phyloP scores from a whole-genome alignment of 2,113 vertebrate genomes.

The Zingel zingel region DNA sequence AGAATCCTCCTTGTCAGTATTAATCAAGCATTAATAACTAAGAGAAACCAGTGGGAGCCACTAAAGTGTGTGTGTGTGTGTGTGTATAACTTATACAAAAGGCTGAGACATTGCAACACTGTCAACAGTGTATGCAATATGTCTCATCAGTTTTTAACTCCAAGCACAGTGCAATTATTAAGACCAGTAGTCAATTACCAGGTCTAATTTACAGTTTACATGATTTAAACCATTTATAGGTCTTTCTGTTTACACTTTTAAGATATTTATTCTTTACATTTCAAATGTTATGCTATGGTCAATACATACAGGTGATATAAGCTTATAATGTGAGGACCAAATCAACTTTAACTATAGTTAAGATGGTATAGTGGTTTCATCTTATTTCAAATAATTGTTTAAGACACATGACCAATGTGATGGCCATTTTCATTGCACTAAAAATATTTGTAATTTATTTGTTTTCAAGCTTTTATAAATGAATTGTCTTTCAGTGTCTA shows the following conservation, averaged over 20 bases:
- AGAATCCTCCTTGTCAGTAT: conserved; percentile 59
- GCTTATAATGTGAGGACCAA: conserved; percentile 41
- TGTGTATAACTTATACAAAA: neutral
- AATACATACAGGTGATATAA: conserved; percentile 9
- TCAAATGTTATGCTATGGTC: conserved; percentile 3
- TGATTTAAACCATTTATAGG: conserved; percentile 21
- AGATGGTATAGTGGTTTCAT: conserved; percentile 8
- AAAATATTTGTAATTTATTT: conserved; percentile 38
- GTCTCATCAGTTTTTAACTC: conserved; percentile 16
- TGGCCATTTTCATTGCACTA: conserved; percentile 38
- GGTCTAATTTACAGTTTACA: conserved; percentile 43
- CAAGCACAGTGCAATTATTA: conserved; percentile 48
- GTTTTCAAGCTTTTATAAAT: conserved; percentile 34
- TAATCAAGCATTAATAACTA: conserved; percentile 41
- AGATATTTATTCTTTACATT: conserved; percentile 48
- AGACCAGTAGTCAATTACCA: conserved; percentile 14
- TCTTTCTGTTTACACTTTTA: conserved; percentile 70
- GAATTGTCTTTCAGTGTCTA: neutral
- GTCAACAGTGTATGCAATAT: neutral
- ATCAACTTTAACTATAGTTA: neutral
- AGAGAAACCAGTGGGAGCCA: neutral
- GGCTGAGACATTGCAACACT: conserved; percentile 8
- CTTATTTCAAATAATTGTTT: conserved; percentile 20
- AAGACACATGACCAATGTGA: neutral
- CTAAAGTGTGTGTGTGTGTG: neutral